A percentile compares a stretch with the other conserved stretches of the same genome.
Evolutionary conservation across 2,888 invertebrate genomes (phyloP).

Genomic region (Gnatocerus cornutus): DNA sequence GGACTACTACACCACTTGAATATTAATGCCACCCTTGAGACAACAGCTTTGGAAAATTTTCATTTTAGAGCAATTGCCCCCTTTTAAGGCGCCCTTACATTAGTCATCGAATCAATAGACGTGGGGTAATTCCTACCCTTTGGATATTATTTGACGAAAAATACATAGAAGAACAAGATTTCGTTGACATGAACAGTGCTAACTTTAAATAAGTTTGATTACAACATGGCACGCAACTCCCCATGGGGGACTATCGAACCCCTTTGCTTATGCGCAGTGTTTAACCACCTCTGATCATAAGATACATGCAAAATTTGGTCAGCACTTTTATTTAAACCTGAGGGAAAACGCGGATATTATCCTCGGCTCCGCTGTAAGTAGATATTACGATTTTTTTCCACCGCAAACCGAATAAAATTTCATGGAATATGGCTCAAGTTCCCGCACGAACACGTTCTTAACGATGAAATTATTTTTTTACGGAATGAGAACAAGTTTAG

Average conservation of each 20-base stretch:
- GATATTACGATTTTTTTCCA: constrained; percentile 1
- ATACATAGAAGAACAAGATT: constrained; percentile 7
- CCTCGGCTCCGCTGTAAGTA: neutral
- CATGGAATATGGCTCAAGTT: constrained; percentile 1
- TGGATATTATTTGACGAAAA: neutral
- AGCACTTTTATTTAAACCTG: neutral
- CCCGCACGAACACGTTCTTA: constrained; percentile 9
- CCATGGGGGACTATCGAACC: constrained; percentile 22
- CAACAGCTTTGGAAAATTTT: constrained; percentile 21
- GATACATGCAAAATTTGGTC: neutral
- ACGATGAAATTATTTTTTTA: constrained; percentile 21
- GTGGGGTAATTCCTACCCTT: constrained; percentile 1
- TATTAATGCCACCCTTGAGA: constrained; percentile 19
- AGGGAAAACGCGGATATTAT: constrained; percentile 1
- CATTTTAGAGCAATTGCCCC: constrained; percentile 9
- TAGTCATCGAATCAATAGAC: constrained; percentile 17
- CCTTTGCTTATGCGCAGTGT: constrained; percentile 10
- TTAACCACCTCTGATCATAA: neutral
- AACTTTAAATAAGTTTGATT: constrained; percentile 21
- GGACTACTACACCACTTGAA: constrained; percentile 10
- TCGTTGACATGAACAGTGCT: constrained; percentile 14
- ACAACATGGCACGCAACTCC: constrained; percentile 18
- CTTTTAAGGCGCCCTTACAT: neutral
- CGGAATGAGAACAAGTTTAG: constrained; percentile 18
- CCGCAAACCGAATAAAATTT: neutral